These are phyloP conservation scores for Heliconius aoede DNA, from an alignment of 2,888 invertebrate genomes.

Conservation along the genomic window DNA sequence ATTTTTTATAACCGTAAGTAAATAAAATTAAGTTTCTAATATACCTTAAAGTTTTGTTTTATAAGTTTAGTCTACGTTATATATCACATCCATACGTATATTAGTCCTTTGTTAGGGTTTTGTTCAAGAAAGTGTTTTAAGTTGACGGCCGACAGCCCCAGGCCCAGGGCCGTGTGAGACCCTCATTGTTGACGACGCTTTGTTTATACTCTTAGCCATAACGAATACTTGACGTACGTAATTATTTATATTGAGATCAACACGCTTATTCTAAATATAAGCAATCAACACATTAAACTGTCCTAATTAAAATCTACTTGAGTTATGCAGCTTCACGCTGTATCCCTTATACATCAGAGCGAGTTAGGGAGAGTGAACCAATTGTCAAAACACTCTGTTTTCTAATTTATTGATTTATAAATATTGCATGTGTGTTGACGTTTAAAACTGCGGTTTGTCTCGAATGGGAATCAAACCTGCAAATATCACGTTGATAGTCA, in stretches of 20 bases:
- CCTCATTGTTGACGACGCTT: slow-evolving; percentile 62
- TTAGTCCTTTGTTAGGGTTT: slow-evolving; percentile 31
- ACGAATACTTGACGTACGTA: slow-evolving; percentile 26
- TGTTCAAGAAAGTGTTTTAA: slow-evolving; percentile 29
- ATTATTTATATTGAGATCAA: slow-evolving; percentile 11
- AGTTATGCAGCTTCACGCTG: too few species aligned
- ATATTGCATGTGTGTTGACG: too few species aligned
- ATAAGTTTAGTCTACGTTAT: slow-evolving; percentile 30
- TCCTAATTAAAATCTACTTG: too few species aligned
- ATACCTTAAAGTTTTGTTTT: background rate
- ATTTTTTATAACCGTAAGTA: background rate
- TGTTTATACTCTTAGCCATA: slow-evolving; percentile 56
- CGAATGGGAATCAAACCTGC: too few species aligned
- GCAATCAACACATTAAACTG: too few species aligned
- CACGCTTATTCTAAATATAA: background rate
- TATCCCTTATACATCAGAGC: too few species aligned
- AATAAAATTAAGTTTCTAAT: background rate
- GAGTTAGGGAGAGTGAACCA: too few species aligned
- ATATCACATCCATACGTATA: background rate
- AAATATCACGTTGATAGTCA: too few species aligned
- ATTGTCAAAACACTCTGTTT: too few species aligned
- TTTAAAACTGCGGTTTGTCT: too few species aligned
- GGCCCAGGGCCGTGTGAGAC: slow-evolving; percentile 54
- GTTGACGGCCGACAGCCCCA: slow-evolving; percentile 46
- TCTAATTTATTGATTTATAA: too few species aligned